Percentiles rank a stretch among this genome's conserved stretches.
phyloP scores from a whole-genome alignment of 2,888 invertebrate species.

The Zeuzera pyrina region DNA sequence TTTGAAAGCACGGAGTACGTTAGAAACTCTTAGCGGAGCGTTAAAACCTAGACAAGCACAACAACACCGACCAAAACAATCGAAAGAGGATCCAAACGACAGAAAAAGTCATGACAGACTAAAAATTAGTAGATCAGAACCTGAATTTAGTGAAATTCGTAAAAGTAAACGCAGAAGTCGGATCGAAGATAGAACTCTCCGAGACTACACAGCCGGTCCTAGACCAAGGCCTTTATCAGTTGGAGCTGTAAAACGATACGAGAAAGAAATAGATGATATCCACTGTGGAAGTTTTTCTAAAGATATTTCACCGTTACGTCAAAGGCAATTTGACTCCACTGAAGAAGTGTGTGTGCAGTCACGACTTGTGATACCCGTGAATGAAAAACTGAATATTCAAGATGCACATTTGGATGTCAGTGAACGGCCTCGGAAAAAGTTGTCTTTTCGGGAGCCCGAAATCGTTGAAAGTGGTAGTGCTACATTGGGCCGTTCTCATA shows the following conservation, averaged over 20 bases:
- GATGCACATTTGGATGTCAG: constrained; percentile 40
- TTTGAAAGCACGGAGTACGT: constrained; percentile 55
- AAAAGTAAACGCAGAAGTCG: constrained; percentile 49
- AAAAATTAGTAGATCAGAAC: constrained; percentile 51
- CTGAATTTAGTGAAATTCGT: constrained; percentile 49
- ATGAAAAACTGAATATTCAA: constrained; percentile 47
- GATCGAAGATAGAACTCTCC: constrained; percentile 30
- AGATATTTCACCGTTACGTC: constrained; percentile 31
- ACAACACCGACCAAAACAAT: constrained; percentile 28
- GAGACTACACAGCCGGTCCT: constrained; percentile 27
- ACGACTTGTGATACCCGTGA: constrained; percentile 48
- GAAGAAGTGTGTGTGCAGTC: constrained; percentile 59
- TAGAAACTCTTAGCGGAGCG: constrained; percentile 59
- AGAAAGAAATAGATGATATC: constrained; percentile 36
- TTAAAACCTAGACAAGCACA: constrained; percentile 56
- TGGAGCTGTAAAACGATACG: constrained; percentile 47
- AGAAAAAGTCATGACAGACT: constrained; percentile 53
- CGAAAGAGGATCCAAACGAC: constrained; percentile 61
- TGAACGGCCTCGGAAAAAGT: constrained; percentile 84
- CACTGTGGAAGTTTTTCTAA: constrained; percentile 30
- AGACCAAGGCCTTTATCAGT: constrained; percentile 55
- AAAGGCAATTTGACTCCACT: constrained; percentile 43
- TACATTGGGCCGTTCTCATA: constrained; percentile 50
- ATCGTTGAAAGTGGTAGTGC: constrained; percentile 63
- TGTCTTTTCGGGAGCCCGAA: constrained; percentile 91